A percentile compares a stretch with the other conserved stretches of the same genome.
phyloP scores from a whole-genome alignment of 2,113 vertebrate species.

The Chamaetylas fuelleborni region DNA sequence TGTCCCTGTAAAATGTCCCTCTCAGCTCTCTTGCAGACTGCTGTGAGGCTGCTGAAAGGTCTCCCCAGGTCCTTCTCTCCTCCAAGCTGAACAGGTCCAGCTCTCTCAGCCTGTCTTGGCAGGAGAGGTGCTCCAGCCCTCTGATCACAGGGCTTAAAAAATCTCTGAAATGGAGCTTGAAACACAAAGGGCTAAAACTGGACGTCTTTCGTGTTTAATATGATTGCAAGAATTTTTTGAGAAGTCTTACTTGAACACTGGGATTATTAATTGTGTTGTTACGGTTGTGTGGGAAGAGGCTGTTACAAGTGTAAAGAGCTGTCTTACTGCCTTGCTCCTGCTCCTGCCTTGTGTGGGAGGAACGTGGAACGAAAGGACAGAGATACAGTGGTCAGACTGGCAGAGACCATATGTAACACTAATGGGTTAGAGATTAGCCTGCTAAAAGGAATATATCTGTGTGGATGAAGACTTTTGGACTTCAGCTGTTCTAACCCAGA shows the following conservation, averaged over 20 bases:
- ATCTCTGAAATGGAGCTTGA: neutral
- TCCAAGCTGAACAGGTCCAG: neutral
- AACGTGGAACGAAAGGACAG: neutral
- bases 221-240: neutral
- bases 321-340: neutral
- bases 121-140: neutral
- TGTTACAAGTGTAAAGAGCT: neutral
- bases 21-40: neutral
- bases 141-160: neutral
- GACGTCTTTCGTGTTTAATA: neutral
- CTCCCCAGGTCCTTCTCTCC: neutral
- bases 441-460: neutral
- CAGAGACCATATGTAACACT: neutral
- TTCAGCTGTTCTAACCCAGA: neutral
- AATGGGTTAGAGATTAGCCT: accelerated
- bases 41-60: neutral
- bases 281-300: neutral
- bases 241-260: neutral
- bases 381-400: neutral
- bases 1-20: neutral
- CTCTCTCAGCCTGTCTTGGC: neutral
- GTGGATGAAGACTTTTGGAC: neutral
- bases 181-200: neutral
- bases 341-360: neutral
- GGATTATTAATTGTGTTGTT: neutral